phyloP scores from a whole-genome alignment of 2,113 vertebrate genomes.

The Columba livia region DNA sequence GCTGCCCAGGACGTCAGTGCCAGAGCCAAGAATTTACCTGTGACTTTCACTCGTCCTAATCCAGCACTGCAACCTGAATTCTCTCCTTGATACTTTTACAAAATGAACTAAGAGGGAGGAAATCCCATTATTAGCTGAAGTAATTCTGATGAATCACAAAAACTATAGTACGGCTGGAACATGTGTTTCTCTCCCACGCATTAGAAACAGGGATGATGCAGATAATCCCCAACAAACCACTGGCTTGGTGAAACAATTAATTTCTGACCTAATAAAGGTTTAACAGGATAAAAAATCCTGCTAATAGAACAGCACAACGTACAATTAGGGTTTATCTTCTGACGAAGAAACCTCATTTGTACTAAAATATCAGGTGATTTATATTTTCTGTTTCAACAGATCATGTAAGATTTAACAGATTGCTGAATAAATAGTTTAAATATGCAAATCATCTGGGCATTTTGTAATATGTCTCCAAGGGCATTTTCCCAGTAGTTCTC shows the following conservation, averaged over 20 bases:
- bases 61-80: neutral
- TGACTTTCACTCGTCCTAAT: neutral
- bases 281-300: neutral
- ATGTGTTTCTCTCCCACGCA: neutral
- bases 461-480: constrained; percentile 50
- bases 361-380: constrained; percentile 11
- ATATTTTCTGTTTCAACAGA: constrained; percentile 45
- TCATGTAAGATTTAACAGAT: constrained; percentile 46
- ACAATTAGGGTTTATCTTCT: constrained; percentile 13
- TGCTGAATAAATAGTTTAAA: constrained; percentile 56
- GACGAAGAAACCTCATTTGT: neutral
- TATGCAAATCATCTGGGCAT: constrained; percentile 49
- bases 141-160: constrained; percentile 6
- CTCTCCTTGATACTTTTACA: neutral
- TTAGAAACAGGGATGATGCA: neutral
- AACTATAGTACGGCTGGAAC: neutral
- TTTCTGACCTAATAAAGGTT: constrained; percentile 19
- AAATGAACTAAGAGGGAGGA: neutral
- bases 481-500: constrained; percentile 24
- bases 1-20: neutral
- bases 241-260: constrained; percentile 36
- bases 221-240: neutral
- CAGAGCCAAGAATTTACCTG: neutral
- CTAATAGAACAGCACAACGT: neutral
- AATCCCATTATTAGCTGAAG: neutral